A percentile compares a stretch with the other conserved stretches of the same genome.
Conservation (phyloP, 2,113 vertebrate genomes). For the Pipa parva region DNA sequence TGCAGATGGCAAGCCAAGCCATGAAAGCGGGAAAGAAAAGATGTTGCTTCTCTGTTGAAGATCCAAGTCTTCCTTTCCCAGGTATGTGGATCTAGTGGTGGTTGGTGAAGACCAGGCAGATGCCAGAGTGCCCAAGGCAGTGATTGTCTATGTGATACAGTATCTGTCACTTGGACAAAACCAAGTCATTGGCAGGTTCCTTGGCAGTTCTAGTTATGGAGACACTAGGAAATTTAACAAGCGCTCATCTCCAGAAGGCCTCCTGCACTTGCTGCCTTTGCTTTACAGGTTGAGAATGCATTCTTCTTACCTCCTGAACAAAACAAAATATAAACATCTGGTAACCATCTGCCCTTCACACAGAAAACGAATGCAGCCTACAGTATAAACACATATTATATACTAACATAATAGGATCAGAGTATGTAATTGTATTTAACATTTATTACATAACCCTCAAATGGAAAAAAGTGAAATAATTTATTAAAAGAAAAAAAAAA, state of each 20-base stretch:
- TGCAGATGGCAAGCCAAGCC: slow-evolving; percentile 1
- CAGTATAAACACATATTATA: too few species aligned
- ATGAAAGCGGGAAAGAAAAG: slow-evolving; percentile 4
- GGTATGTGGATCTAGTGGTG: slow-evolving; percentile 29
- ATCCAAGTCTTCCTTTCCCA: slow-evolving; percentile 48
- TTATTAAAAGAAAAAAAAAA: too few species aligned
- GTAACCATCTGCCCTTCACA: too few species aligned
- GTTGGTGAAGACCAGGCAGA: slow-evolving; percentile 1
- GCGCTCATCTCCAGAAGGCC: slow-evolving; percentile 98
- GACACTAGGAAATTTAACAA: slow-evolving; percentile 78
- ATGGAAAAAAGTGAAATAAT: too few species aligned
- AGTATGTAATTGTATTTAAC: too few species aligned
- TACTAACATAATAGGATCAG: too few species aligned
- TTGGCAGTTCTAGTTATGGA: slow-evolving; percentile 60
- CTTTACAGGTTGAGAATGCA: slow-evolving; percentile 91
- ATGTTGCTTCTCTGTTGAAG: slow-evolving; percentile 42
- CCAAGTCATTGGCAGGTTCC: slow-evolving; percentile 59
- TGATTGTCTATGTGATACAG: slow-evolving; percentile 76
- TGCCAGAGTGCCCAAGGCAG: slow-evolving; percentile 50
- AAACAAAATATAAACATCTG: slow-evolving; percentile 26
- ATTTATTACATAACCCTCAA: too few species aligned
- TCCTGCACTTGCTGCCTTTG: slow-evolving; percentile 89
- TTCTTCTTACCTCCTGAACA: slow-evolving; percentile 86
- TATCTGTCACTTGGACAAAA: slow-evolving; percentile 64
- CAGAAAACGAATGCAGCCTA: too few species aligned